phyloP scores from a whole-genome alignment of 2,113 vertebrate genomes.

The Solenodon paradoxus region DNA sequence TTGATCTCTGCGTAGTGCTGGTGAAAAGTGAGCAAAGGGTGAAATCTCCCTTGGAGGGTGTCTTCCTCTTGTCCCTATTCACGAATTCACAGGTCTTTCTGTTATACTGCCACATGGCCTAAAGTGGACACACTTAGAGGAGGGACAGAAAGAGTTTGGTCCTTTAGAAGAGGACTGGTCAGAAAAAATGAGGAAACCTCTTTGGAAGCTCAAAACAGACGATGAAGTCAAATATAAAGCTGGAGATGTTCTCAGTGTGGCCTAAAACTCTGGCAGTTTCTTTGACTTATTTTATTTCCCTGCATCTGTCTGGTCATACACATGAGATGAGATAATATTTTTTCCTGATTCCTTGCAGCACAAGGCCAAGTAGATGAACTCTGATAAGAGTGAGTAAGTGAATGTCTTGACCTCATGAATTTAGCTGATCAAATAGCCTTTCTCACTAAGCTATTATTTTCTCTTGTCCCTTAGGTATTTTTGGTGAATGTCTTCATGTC shows the following conservation, averaged over 20 bases:
- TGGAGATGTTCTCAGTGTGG: not conserved
- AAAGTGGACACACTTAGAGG: not conserved
- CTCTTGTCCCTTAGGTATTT: not conserved
- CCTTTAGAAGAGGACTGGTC: not conserved
- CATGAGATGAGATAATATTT: not conserved
- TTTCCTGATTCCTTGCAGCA: not conserved
- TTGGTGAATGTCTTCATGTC: not conserved
- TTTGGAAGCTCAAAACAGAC: not conserved
- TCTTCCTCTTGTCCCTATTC: not conserved
- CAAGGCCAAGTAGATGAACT: not conserved
- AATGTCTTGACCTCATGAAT: not conserved
- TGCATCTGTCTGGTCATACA: not conserved
- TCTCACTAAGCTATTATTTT: conserved; percentile 36
- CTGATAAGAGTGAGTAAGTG: not conserved
- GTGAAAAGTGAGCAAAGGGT: not conserved
- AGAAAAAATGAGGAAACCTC: not conserved
- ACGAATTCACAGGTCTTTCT: too few relatives aligned
- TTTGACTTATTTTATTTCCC: not conserved
- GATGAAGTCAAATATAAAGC: not conserved
- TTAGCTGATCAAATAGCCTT: conserved; percentile 23
- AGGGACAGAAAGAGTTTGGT: too few relatives aligned
- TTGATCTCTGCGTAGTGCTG: not conserved
- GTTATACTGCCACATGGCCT: not conserved
- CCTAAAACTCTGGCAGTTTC: not conserved
- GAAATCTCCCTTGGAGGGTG: not conserved